Evolutionary conservation across 2,797 vertebrate genomes (phyloP).

Genomic region (Melanogrammus aeglefinus): DNA sequence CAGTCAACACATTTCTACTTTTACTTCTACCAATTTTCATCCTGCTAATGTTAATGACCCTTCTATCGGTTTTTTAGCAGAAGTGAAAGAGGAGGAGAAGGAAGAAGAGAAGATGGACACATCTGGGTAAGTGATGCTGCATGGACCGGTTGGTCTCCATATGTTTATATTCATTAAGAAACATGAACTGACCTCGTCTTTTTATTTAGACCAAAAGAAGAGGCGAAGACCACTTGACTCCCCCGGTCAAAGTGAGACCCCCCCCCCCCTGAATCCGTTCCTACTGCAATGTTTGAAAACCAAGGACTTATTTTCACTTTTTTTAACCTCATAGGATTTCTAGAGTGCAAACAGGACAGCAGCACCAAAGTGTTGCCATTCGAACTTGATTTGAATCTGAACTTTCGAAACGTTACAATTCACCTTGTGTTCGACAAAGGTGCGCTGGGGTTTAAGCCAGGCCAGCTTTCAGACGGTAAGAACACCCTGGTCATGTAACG

Average conservation of each 20-base stretch:
- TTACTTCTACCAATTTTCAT: too few species aligned
- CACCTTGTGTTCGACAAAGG: background rate
- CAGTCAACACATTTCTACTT: too few species aligned
- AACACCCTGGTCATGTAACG: background rate
- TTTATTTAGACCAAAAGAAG: slow-evolving; percentile 77
- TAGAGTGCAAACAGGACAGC: background rate
- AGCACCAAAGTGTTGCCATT: background rate
- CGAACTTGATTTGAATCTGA: background rate
- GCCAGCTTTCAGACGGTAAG: too few species aligned
- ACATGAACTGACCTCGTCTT: background rate
- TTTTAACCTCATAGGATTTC: slow-evolving; percentile 26
- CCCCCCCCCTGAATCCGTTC: slow-evolving; percentile 17
- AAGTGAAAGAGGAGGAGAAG: slow-evolving; percentile 92
- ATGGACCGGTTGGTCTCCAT: background rate
- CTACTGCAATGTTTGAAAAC: slow-evolving; percentile 37
- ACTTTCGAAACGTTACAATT: background rate
- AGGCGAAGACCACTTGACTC: slow-evolving; percentile 73
- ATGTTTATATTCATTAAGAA: too few species aligned
- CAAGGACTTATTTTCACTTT: slow-evolving; percentile 66
- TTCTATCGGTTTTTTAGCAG: slow-evolving; percentile 54
- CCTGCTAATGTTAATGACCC: background rate
- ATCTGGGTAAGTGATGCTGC: slow-evolving; percentile 78
- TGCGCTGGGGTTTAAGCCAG: background rate
- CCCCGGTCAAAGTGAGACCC: slow-evolving; percentile 2
- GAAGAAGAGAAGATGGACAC: slow-evolving; percentile 90